Conservation (phyloP, 1,140 invertebrate genomes). For the Macrostomum lignano region DNA sequence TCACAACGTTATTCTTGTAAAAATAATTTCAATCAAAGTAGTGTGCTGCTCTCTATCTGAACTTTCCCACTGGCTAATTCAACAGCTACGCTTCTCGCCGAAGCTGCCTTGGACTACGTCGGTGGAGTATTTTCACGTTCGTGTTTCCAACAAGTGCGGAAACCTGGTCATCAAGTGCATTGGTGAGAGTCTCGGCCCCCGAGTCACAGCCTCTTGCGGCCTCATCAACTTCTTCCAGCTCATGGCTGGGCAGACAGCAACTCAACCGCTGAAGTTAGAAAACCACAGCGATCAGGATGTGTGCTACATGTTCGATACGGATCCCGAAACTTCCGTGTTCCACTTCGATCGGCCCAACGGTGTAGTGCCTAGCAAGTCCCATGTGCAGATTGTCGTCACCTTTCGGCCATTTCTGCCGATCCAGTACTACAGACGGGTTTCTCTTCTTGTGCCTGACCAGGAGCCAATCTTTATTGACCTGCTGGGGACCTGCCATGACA, state of each 20-base stretch:
- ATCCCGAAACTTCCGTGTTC: constrained; percentile 21
- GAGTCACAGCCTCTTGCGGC: constrained; percentile 13
- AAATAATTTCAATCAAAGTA: too few species aligned
- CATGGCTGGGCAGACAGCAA: constrained; percentile 12
- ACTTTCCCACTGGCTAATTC: too few species aligned
- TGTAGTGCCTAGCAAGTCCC: constrained; percentile 12
- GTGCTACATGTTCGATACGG: constrained; percentile 22
- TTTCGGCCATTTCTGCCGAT: constrained; percentile 21
- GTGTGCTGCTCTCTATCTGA: too few species aligned
- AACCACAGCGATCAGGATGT: constrained; percentile 16
- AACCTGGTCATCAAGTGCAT: neutral
- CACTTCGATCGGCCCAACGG: constrained; percentile 15
- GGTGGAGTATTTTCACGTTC: too few species aligned
- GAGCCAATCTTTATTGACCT: constrained; percentile 20
- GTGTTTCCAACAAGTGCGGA: too few species aligned
- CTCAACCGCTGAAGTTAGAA: constrained; percentile 15
- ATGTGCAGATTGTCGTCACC: constrained; percentile 12
- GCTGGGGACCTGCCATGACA: constrained; percentile 23
- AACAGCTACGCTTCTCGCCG: too few species aligned
- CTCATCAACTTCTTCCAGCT: constrained; percentile 19
- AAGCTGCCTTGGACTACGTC: too few species aligned
- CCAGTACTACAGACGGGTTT: constrained; percentile 18
- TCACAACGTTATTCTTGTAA: too few species aligned
- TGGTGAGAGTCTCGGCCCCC: constrained; percentile 12
- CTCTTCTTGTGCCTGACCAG: constrained; percentile 22